Percentiles rank a stretch among this genome's conserved stretches.
phyloP scores from a whole-genome alignment of 1,140 invertebrate genomes.

The Pogonomyrmex barbatus region DNA sequence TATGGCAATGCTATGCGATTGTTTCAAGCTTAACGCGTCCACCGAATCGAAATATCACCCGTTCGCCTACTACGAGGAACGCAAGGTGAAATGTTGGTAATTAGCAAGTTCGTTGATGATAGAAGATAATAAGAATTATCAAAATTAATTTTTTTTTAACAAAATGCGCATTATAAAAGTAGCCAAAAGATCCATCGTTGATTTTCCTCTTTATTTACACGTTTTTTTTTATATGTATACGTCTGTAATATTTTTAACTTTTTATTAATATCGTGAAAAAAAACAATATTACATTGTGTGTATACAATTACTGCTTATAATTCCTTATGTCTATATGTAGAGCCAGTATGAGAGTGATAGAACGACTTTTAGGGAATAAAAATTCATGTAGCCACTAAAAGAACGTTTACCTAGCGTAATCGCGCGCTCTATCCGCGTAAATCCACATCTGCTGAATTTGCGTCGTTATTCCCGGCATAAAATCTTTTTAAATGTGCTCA shows the following conservation, averaged over 20 bases:
- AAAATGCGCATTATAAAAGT: background rate
- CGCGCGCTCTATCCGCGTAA: conserved; percentile 43
- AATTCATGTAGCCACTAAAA: conserved; percentile 60
- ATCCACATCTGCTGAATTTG: conserved; percentile 55
- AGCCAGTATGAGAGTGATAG: background rate
- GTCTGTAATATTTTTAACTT: background rate
- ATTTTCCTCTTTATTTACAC: background rate
- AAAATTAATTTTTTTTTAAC: background rate
- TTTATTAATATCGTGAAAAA: background rate
- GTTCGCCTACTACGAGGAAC: conserved; percentile 11
- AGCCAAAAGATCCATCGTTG: background rate
- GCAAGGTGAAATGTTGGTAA: conserved; percentile 25
- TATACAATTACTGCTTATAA: background rate
- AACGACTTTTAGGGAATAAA: conserved; percentile 48
- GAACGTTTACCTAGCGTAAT: conserved; percentile 48
- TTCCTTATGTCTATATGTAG: background rate
- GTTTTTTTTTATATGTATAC: background rate
- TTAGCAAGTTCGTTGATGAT: background rate
- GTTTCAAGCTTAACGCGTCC: conserved; percentile 51
- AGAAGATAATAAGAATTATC: background rate
- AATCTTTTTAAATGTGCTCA: conserved; percentile 56
- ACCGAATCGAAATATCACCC: conserved; percentile 44
- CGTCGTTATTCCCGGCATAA: conserved; percentile 52
- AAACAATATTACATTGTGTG: background rate
- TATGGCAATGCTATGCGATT: conserved; percentile 51